These are phyloP conservation scores for Amphiprion percula DNA, from an alignment of 2,113 vertebrate genomes.

Conservation along the genomic window DNA sequence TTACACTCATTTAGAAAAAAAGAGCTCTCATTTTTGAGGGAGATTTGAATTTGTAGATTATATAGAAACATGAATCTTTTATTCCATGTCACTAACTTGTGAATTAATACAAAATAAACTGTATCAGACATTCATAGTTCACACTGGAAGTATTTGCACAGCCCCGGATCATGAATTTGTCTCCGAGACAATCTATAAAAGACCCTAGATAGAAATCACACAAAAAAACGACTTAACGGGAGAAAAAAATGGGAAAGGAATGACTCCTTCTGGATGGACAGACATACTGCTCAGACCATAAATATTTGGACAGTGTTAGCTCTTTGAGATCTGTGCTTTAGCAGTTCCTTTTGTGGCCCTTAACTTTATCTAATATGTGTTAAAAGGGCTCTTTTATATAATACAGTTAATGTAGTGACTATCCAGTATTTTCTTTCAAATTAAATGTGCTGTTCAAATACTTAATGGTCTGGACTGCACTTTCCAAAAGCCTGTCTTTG, in stretches of 20 bases:
- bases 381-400: not conserved
- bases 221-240: no score
- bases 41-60: not conserved
- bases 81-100: conserved; percentile 3
- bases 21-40: not conserved
- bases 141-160: no score
- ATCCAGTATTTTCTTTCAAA: no score
- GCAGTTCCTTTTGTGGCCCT: not conserved
- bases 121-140: no score
- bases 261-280: not conserved
- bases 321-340: not conserved
- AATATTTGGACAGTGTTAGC: not conserved
- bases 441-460: no score
- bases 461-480: no score
- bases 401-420: no score
- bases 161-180: no score
- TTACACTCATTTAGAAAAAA: not conserved
- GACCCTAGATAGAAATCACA: not conserved
- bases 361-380: not conserved
- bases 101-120: no score
- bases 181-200: not conserved
- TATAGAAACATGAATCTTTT: not conserved
- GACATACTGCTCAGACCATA: not conserved
- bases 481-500: no score
- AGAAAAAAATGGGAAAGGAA: not conserved